Conservation (phyloP, 2,797 vertebrate species). For the Parauchenoglanis ngamensis region DNA sequence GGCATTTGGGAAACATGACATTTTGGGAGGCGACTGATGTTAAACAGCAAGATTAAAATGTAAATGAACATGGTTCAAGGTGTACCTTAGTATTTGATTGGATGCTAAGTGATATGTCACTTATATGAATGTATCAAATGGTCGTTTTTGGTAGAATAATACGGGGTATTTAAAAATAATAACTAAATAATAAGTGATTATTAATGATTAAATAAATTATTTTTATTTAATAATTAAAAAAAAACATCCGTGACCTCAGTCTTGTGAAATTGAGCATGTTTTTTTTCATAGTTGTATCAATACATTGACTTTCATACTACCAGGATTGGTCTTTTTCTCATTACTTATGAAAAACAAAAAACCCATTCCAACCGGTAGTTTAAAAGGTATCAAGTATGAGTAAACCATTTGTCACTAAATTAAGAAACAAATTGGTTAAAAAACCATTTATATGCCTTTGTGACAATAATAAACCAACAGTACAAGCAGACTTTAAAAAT, state of each 20-base stretch:
- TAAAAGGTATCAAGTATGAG: no score
- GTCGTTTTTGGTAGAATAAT: no score
- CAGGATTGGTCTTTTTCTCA: no score
- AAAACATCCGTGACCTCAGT: neutral
- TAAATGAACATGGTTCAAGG: neutral
- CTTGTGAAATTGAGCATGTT: neutral
- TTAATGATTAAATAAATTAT: no score
- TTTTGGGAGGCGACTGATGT: neutral
- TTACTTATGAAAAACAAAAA: no score
- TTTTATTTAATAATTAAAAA: no score
- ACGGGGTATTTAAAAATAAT: no score
- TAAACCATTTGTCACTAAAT: no score
- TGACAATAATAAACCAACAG: neutral
- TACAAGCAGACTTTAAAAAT: neutral
- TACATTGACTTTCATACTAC: neutral
- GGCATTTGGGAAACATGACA: neutral
- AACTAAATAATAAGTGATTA: no score
- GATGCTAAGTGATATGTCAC: neutral
- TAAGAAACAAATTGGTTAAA: neutral
- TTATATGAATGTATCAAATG: no score
- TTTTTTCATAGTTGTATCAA: neutral
- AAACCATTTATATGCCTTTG: neutral
- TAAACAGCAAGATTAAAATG: neutral
- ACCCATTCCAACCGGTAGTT: no score
- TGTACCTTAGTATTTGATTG: neutral